phyloP scores from a whole-genome alignment of 1,140 invertebrate species.

The Magallana ariakensis region DNA sequence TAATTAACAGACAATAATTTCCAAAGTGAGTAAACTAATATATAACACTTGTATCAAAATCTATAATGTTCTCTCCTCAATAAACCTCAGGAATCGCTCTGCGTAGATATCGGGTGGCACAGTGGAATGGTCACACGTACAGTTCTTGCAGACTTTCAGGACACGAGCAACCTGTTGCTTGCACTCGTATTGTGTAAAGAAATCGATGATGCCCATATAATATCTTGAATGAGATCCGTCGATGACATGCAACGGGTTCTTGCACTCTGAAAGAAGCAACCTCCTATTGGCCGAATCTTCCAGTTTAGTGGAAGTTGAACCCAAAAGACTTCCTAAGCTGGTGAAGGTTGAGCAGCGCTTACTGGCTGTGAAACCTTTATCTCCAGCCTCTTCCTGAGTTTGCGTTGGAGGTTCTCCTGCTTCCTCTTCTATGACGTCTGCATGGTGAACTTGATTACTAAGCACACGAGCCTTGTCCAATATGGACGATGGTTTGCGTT shows the following conservation, averaged over 20 bases:
- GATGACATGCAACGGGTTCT: slow-evolving; percentile 68
- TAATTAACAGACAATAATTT: no score
- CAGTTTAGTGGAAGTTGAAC: not conserved
- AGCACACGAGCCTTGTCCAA: not conserved
- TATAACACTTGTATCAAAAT: not conserved
- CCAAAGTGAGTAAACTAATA: no score
- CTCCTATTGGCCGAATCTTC: slow-evolving; percentile 55
- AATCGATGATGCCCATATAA: slow-evolving; percentile 69
- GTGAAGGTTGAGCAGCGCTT: not conserved
- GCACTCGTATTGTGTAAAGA: slow-evolving; percentile 65
- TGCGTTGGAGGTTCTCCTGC: not conserved
- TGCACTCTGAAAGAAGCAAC: slow-evolving; percentile 61
- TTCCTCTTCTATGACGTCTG: not conserved
- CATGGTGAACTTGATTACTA: slow-evolving; percentile 12
- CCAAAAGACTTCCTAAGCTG: slow-evolving; percentile 22
- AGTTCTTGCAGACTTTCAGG: slow-evolving; percentile 64
- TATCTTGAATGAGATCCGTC: slow-evolving; percentile 65
- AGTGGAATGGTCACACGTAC: slow-evolving; percentile 66
- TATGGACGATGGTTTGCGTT: not conserved
- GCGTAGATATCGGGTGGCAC: slow-evolving; percentile 63
- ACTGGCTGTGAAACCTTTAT: not conserved
- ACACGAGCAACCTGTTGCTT: slow-evolving; percentile 59
- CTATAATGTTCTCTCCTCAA: slow-evolving; percentile 53
- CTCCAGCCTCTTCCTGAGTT: not conserved
- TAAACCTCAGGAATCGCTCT: slow-evolving; percentile 63